Percentiles rank a stretch among this genome's conserved stretches.
These are phyloP conservation scores for Saccopteryx leptura DNA, from an alignment of 2,113 vertebrate species.

Conservation along the genomic window DNA sequence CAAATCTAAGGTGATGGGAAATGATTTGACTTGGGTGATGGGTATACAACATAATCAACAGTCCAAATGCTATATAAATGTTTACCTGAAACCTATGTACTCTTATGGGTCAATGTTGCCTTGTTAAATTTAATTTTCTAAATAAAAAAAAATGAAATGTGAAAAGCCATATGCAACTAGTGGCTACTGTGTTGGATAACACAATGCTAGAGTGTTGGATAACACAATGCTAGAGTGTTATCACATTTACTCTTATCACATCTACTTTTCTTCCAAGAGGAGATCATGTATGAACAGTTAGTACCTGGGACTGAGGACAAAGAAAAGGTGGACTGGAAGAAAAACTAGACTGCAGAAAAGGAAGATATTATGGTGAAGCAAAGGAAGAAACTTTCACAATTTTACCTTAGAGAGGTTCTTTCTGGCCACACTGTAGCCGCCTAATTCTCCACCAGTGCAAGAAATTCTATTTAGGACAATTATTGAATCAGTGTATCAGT, in stretches of 20 bases:
- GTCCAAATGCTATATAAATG: too few species aligned
- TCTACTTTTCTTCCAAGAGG: neutral
- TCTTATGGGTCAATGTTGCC: too few species aligned
- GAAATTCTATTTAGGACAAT: neutral
- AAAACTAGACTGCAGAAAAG: neutral
- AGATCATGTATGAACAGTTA: neutral
- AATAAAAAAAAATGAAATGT: neutral
- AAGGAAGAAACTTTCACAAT: neutral
- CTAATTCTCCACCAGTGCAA: neutral
- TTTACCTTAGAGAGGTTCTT: neutral
- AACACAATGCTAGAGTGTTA: neutral
- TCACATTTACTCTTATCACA: neutral
- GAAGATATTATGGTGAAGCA: neutral
- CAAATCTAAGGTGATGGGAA: too few species aligned
- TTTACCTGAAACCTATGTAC: too few species aligned
- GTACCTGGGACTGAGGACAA: neutral
- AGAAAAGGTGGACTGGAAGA: conserved; percentile 6
- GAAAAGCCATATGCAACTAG: neutral
- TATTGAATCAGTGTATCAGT: neutral
- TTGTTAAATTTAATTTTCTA: too few species aligned
- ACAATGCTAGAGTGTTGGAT: neutral
- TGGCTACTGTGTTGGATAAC: neutral
- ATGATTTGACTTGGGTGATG: too few species aligned
- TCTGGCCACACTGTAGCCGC: neutral
- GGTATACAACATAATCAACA: too few species aligned